Evolutionary conservation across 2,797 vertebrate genomes (phyloP).

Genomic region (Crenuchus spilurus): DNA sequence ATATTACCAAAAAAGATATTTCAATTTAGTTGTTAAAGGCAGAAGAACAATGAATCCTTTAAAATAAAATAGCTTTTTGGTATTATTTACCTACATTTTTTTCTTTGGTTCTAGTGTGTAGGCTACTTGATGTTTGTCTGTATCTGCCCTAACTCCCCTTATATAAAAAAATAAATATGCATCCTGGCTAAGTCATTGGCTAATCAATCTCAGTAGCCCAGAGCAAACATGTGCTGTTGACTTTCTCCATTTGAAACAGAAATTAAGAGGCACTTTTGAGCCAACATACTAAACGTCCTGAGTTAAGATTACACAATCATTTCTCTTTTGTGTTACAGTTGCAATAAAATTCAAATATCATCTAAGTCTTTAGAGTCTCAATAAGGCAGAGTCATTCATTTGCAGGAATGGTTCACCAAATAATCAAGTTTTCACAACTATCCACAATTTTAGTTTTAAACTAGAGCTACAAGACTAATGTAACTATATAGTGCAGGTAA

Average conservation of each 20-base stretch:
- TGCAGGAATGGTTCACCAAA: too few relatives aligned
- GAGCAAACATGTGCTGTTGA: neutral
- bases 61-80: neutral
- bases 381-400: too few relatives aligned
- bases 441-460: too few relatives aligned
- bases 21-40: neutral
- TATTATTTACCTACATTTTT: neutral
- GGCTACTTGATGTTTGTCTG: neutral
- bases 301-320: neutral
- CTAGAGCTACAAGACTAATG: too few relatives aligned
- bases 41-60: neutral
- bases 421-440: too few relatives aligned
- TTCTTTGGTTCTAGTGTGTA: neutral
- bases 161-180: neutral
- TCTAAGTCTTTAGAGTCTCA: too few relatives aligned
- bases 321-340: neutral
- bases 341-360: too few relatives aligned
- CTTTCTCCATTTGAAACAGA: neutral
- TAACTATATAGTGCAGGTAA: too few relatives aligned
- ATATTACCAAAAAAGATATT: neutral
- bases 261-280: slow-evolving; percentile 17
- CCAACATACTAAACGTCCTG: neutral
- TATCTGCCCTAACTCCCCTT: neutral
- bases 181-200: neutral
- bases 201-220: neutral